A percentile compares a stretch with the other conserved stretches of the same genome.
phyloP scores from a whole-genome alignment of 2,888 invertebrate species.

The Netelia fuscicornis region DNA sequence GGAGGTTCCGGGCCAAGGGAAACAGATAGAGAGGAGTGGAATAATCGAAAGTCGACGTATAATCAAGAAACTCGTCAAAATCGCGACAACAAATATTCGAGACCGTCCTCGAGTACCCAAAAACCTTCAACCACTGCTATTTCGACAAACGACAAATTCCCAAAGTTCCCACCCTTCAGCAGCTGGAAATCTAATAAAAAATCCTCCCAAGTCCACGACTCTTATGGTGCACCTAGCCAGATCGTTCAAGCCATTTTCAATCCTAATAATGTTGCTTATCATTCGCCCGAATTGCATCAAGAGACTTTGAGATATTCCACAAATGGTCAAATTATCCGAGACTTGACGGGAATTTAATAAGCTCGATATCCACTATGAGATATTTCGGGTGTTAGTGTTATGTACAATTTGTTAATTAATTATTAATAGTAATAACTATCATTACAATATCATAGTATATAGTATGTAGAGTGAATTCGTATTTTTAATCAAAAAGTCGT shows the following conservation, averaged over 20 bases:
- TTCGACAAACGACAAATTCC: conserved; percentile 63
- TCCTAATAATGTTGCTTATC: conserved; percentile 4
- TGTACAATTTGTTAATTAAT: conserved; percentile 6
- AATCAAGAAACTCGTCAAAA: not conserved
- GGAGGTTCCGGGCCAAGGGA: conserved; percentile 49
- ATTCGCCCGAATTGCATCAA: conserved; percentile 25
- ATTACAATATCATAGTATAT: conserved; percentile 5
- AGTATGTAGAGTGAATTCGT: conserved; percentile 6
- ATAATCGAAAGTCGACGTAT: conserved; percentile 11
- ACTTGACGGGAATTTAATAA: conserved; percentile 65
- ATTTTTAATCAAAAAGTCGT: conserved; percentile 54
- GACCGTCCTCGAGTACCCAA: not conserved
- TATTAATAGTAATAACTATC: conserved; percentile 14
- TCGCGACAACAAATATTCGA: not conserved
- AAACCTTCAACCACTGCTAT: not conserved
- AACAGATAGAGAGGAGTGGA: conserved; percentile 62
- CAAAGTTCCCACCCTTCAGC: conserved; percentile 67
- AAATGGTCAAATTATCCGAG: conserved; percentile 43
- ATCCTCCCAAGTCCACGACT: conserved; percentile 61
- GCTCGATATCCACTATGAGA: not conserved
- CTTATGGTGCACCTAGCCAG: conserved; percentile 29
- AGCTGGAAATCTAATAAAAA: conserved; percentile 70
- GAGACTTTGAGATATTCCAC: conserved; percentile 38
- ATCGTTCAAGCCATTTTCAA: conserved; percentile 21
- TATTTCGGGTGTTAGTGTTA: not conserved